phyloP scores from a whole-genome alignment of 1,140 invertebrate species.

The Agrypnia vestita region DNA sequence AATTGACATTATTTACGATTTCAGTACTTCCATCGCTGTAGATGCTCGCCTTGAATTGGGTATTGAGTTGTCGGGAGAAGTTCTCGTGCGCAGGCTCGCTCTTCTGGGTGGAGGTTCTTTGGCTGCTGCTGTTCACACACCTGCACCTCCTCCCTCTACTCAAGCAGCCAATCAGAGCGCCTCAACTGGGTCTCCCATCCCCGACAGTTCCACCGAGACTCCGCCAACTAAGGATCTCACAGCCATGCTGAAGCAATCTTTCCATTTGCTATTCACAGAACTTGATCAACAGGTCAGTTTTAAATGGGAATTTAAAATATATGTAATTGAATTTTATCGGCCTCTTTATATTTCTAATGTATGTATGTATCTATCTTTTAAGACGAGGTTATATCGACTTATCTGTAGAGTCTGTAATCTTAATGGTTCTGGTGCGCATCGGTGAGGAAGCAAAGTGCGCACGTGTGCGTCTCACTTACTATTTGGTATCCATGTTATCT shows the following conservation, averaged over 20 bases:
- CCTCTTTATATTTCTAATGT: no score
- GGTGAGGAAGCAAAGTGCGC: no score
- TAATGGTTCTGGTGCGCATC: no score
- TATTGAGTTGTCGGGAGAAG: slow-evolving; percentile 82
- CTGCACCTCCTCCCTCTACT: slow-evolving; percentile 56
- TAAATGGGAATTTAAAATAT: no score
- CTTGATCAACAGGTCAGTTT: slow-evolving; percentile 65
- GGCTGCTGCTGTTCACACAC: slow-evolving; percentile 59
- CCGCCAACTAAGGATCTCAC: slow-evolving; percentile 35
- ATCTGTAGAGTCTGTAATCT: no score
- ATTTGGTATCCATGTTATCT: no score
- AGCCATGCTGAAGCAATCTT: slow-evolving; percentile 80
- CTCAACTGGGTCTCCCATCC: slow-evolving; percentile 61
- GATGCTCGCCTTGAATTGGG: slow-evolving; percentile 86
- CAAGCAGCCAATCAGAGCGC: slow-evolving; percentile 29
- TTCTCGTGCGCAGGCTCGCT: slow-evolving; percentile 79
- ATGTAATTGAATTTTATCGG: no score
- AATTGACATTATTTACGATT: not conserved
- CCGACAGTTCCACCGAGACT: slow-evolving; percentile 1
- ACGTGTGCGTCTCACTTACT: no score
- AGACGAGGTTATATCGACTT: no score
- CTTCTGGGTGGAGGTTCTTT: slow-evolving; percentile 65
- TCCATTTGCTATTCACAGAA: slow-evolving; percentile 80
- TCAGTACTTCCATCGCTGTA: slow-evolving; percentile 79
- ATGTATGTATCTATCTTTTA: no score